Conservation (phyloP, 2,113 vertebrate species). For the Percina caprodes region DNA sequence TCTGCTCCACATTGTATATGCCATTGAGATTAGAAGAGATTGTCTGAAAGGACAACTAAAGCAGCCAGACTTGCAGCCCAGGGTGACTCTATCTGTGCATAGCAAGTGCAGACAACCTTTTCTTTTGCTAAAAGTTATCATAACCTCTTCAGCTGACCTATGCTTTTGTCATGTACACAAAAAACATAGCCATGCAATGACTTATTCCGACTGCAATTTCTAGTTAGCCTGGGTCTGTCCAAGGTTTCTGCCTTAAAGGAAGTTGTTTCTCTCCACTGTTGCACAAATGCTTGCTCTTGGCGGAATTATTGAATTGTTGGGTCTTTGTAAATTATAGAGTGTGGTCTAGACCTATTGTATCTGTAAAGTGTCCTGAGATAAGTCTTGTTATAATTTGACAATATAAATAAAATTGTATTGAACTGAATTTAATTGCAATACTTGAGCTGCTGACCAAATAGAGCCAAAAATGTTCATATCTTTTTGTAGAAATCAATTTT, state of each 20-base stretch:
- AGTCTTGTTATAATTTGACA: too few species aligned
- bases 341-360: too few species aligned
- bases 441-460: neutral
- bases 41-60: neutral
- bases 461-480: neutral
- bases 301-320: too few species aligned
- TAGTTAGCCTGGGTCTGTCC: too few species aligned
- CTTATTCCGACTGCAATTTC: neutral
- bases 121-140: slow-evolving; percentile 6
- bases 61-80: neutral
- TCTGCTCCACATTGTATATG: neutral
- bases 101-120: neutral
- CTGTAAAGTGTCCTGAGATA: too few species aligned
- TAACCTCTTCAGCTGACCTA: neutral
- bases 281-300: too few species aligned
- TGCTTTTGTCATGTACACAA: neutral
- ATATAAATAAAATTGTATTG: too few species aligned
- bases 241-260: too few species aligned
- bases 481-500: neutral
- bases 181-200: neutral
- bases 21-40: neutral
- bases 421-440: neutral
- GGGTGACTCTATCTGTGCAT: slow-evolving; percentile 5
- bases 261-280: too few species aligned
- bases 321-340: too few species aligned